phyloP scores from a whole-genome alignment of 2,113 vertebrate species.

The Monopterus albus region DNA sequence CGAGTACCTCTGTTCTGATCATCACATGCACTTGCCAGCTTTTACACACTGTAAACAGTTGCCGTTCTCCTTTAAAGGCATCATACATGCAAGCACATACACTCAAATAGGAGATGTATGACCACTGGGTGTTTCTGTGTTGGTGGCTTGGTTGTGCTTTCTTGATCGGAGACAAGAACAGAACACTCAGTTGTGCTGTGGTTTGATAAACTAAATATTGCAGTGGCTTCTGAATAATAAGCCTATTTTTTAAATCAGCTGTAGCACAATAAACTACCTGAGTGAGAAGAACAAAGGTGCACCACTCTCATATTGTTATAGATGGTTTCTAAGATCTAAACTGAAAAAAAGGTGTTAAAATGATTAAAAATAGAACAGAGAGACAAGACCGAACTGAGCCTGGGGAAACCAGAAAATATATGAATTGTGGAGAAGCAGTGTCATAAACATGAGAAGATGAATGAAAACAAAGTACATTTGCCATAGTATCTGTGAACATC shows the following conservation, averaged over 20 bases:
- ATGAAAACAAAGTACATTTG: too few relatives aligned
- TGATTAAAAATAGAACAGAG: conserved; percentile 19
- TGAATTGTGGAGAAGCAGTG: not conserved
- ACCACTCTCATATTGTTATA: not conserved
- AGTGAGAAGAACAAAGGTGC: conserved; percentile 1
- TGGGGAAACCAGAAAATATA: not conserved
- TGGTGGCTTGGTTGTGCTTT: not conserved
- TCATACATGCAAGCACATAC: not conserved
- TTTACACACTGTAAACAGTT: conserved; percentile 2
- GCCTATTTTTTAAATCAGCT: conserved; percentile 45
- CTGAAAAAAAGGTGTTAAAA: not conserved
- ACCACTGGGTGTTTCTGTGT: conserved; percentile 23
- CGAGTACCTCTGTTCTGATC: conserved; percentile 2
- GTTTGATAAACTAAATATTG: conserved; percentile 10
- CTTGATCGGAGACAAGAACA: not conserved
- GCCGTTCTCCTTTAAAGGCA: not conserved
- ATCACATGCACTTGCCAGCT: conserved; percentile 13
- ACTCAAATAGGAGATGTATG: conserved; percentile 7
- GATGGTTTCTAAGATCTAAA: conserved; percentile 1
- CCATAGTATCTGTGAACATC: not conserved
- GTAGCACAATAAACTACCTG: not conserved
- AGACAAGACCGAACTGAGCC: not conserved
- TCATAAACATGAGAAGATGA: conserved; percentile 2
- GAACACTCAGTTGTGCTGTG: conserved; percentile 1
- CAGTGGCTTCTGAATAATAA: conserved; percentile 34